phyloP scores from a whole-genome alignment of 2,797 vertebrate species.

The Arrhamphus sclerolepis region DNA sequence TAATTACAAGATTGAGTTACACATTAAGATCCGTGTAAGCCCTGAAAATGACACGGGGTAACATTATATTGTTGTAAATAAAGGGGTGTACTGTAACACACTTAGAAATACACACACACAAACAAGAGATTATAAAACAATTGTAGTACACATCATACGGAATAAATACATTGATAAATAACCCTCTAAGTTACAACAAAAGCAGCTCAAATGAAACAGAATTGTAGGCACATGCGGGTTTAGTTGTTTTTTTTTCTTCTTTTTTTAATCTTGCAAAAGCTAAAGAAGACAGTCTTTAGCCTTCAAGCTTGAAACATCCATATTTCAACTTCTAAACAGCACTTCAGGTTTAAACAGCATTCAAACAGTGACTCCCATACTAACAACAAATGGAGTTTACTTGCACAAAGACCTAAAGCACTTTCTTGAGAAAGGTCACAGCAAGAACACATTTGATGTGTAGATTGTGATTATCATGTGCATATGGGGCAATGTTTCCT shows the following conservation, averaged over 20 bases:
- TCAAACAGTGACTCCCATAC: slow-evolving; percentile 49
- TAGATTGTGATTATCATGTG: slow-evolving; percentile 71
- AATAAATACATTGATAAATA: slow-evolving; percentile 13
- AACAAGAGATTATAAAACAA: slow-evolving; percentile 33
- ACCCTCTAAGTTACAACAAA: slow-evolving; percentile 34
- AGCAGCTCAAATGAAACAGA: slow-evolving; percentile 48
- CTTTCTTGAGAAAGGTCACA: slow-evolving; percentile 57
- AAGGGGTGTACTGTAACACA: slow-evolving; percentile 28
- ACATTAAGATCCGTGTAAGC: slow-evolving; percentile 61
- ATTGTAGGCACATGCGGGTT: slow-evolving; percentile 78
- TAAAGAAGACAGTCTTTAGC: slow-evolving; percentile 55
- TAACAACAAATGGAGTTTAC: slow-evolving; percentile 53
- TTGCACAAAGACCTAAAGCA: slow-evolving; percentile 68
- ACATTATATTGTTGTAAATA: slow-evolving; percentile 31
- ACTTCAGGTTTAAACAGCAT: slow-evolving; percentile 68
- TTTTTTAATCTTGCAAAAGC: slow-evolving; percentile 61
- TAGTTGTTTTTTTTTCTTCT: slow-evolving; percentile 27
- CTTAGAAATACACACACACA: no score
- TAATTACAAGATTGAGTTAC: slow-evolving; percentile 31
- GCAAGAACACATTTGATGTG: slow-evolving; percentile 62
- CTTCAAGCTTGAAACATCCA: slow-evolving; percentile 48
- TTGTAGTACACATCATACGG: slow-evolving; percentile 25
- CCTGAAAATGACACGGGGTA: slow-evolving; percentile 31
- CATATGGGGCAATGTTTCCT: slow-evolving; percentile 47
- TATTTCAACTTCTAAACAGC: slow-evolving; percentile 63